Percentiles rank a stretch among this genome's conserved stretches.
Conservation (phyloP, 2,113 vertebrate genomes). For the Grallaria varia region DNA sequence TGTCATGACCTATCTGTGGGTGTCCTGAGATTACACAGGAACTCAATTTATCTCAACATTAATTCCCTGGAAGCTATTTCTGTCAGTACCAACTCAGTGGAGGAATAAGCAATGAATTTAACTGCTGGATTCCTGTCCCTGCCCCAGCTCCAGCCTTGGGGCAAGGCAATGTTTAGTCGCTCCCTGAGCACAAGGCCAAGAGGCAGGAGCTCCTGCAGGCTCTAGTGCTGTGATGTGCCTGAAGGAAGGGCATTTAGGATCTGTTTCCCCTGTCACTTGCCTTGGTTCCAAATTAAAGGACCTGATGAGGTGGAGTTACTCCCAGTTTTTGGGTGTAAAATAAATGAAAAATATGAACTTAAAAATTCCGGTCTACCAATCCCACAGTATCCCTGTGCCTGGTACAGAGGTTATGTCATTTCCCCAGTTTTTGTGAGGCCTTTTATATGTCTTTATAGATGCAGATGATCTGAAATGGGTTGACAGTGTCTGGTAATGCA, state of each 20-base stretch:
- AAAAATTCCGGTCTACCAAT: background rate
- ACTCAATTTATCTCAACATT: constrained; percentile 52
- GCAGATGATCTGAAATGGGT: background rate
- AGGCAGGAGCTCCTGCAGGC: background rate
- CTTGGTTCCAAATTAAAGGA: background rate
- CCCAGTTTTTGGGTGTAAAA: background rate
- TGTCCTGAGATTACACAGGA: constrained; percentile 52
- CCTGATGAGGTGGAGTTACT: background rate
- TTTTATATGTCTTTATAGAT: background rate
- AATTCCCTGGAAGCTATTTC: constrained; percentile 53
- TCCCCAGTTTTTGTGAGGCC: background rate
- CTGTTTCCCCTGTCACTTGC: background rate
- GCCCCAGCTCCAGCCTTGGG: background rate
- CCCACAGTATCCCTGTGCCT: background rate
- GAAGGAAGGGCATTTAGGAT: background rate
- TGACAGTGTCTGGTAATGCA: background rate
- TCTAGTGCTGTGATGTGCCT: background rate
- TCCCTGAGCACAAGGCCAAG: background rate
- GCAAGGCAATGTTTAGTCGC: background rate
- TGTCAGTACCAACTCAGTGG: background rate
- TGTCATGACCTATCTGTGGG: constrained; percentile 60
- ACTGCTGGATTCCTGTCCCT: background rate
- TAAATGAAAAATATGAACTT: background rate
- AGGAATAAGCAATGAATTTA: background rate
- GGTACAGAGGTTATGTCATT: background rate